A percentile compares a stretch with the other conserved stretches of the same genome.
phyloP scores from a whole-genome alignment of 2,888 invertebrate genomes.

The Ischnus inquisitorius region DNA sequence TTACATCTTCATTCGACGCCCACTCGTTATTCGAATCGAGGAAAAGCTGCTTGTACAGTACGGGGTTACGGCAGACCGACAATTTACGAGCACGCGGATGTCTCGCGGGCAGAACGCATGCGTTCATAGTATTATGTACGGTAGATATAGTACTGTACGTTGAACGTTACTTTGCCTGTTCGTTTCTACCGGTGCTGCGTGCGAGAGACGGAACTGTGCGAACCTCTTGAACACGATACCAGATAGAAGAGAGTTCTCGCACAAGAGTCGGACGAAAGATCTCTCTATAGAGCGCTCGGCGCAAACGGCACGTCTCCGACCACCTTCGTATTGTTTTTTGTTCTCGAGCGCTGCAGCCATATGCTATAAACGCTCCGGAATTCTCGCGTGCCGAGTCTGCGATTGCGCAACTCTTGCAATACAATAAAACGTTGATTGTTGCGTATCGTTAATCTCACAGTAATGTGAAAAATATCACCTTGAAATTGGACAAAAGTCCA shows the following conservation, averaged over 20 bases:
- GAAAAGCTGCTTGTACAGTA: constrained; percentile 44
- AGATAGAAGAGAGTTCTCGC: constrained; percentile 22
- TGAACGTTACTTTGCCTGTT: constrained; percentile 48
- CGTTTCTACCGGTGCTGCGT: constrained; percentile 54
- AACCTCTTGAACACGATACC: not conserved
- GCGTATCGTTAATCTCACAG: not conserved
- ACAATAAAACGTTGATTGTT: constrained; percentile 36
- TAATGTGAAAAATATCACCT: not conserved
- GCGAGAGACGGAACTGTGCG: constrained; percentile 50
- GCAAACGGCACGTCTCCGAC: constrained; percentile 46
- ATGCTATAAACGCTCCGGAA: constrained; percentile 15
- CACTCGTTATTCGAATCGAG: constrained; percentile 26
- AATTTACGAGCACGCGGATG: constrained; percentile 68
- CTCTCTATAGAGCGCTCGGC: constrained; percentile 34
- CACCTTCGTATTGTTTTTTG: constrained; percentile 59
- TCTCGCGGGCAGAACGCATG: constrained; percentile 63
- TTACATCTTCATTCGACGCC: not conserved
- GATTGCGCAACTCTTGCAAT: not conserved
- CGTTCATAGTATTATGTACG: constrained; percentile 43
- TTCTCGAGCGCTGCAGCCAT: constrained; percentile 11
- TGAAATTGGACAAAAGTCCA: not conserved
- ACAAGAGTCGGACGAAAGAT: constrained; percentile 25
- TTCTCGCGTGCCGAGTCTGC: constrained; percentile 39
- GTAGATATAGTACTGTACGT: not conserved
- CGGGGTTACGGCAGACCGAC: constrained; percentile 51